Evolutionary conservation across 92 coral and sea anemone genomes (phyloP).

Genomic region (Umimayanthus chanpuru): DNA sequence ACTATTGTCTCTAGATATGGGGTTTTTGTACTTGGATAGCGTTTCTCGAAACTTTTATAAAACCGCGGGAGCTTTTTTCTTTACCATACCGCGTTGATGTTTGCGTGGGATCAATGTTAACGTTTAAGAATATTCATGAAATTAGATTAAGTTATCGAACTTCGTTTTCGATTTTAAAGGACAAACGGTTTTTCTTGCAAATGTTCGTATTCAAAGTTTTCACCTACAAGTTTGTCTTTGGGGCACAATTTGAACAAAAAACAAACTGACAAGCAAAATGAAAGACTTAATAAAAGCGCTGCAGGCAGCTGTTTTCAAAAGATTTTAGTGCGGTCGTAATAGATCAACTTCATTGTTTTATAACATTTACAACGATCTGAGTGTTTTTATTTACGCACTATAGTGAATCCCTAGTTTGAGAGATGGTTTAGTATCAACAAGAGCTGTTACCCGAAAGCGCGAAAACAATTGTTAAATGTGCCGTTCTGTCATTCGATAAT

Average conservation of each 20-base stretch:
- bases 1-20: neutral
- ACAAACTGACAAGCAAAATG: neutral
- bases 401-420: neutral
- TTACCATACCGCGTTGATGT: neutral
- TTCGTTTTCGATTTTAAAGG: neutral
- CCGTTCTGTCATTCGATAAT: too few relatives aligned
- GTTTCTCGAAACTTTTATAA: too few relatives aligned
- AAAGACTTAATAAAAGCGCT: neutral
- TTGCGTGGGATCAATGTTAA: neutral
- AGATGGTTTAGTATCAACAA: neutral
- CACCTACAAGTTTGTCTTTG: neutral
- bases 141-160: neutral
- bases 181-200: neutral
- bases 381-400: neutral
- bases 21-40: neutral
- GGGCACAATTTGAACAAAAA: constrained; percentile 1
- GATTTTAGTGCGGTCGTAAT: neutral
- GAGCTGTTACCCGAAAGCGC: neutral
- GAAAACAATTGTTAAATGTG: neutral
- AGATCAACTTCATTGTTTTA: neutral
- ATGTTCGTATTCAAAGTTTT: neutral
- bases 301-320: neutral
- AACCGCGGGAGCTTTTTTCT: neutral
- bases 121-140: neutral
- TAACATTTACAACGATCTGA: neutral